Percentiles rank a stretch among this genome's conserved stretches.
These are phyloP conservation scores for Tetramorium bicarinatum DNA, from an alignment of 2,888 invertebrate genomes.

Conservation along the genomic window DNA sequence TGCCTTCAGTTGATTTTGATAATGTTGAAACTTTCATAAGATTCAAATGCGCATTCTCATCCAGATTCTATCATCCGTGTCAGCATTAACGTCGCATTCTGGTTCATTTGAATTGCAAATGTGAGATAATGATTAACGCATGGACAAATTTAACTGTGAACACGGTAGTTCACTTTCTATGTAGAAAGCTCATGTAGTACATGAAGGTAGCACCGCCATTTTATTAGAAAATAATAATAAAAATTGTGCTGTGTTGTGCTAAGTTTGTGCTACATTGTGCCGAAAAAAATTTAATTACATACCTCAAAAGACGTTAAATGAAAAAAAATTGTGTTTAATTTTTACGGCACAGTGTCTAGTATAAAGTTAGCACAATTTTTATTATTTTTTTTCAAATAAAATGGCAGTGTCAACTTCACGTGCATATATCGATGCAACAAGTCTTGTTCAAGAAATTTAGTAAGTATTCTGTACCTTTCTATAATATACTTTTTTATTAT, in stretches of 20 bases:
- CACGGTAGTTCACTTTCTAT: neutral
- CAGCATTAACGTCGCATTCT: slow-evolving; percentile 57
- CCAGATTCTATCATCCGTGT: slow-evolving; percentile 34
- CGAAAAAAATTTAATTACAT: no score
- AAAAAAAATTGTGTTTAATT: no score
- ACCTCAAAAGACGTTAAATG: no score
- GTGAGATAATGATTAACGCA: slow-evolving; percentile 63
- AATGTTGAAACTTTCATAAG: slow-evolving; percentile 4
- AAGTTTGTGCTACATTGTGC: no score
- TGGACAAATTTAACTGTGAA: slow-evolving; percentile 65
- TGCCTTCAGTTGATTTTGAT: slow-evolving; percentile 17
- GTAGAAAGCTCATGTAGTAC: neutral
- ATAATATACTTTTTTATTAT: neutral
- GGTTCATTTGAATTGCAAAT: slow-evolving; percentile 72
- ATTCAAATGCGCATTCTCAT: neutral
- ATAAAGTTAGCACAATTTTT: no score
- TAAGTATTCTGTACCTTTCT: slow-evolving; percentile 57
- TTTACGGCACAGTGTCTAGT: no score
- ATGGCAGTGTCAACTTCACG: no score
- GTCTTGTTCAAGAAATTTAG: slow-evolving; percentile 72
- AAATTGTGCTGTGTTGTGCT: no score
- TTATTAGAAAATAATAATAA: no score
- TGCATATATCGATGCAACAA: no score
- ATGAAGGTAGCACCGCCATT: no score
- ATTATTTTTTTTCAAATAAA: no score